phyloP scores from a whole-genome alignment of 2,888 invertebrate species.

The Steinernema hermaphroditum region DNA sequence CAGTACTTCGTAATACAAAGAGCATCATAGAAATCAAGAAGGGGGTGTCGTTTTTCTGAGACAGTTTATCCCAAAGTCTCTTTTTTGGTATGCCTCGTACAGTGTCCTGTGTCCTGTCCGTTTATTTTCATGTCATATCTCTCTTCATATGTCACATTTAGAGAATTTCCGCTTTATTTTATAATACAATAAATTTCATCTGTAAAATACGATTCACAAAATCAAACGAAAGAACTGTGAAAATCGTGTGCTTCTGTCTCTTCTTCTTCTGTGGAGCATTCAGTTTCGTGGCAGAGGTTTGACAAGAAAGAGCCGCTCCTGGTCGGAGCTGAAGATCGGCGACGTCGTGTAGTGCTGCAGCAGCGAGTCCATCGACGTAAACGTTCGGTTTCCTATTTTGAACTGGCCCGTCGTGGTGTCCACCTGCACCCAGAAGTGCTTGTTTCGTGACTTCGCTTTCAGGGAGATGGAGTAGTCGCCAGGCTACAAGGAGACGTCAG shows the following conservation, averaged over 20 bases:
- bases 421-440: conserved; percentile 97
- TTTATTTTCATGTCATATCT: too few species aligned
- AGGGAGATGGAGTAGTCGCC: conserved; percentile 97
- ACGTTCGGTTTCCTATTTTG: conserved; percentile 91
- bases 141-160: too few species aligned
- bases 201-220: conserved; percentile 19
- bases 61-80: too few species aligned
- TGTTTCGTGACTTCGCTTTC: conserved; percentile 95
- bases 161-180: too few species aligned
- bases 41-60: too few species aligned
- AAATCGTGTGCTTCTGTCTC: neutral
- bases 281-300: conserved; percentile 75
- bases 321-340: conserved; percentile 96
- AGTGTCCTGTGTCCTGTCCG: too few species aligned
- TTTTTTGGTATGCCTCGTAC: too few species aligned
- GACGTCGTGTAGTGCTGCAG: conserved; percentile 91
- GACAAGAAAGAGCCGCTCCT: conserved; percentile 93
- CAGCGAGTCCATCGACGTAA: conserved; percentile 89
- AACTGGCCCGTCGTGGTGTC: conserved; percentile 81
- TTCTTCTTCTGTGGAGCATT: conserved; percentile 1
- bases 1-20: too few species aligned
- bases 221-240: conserved; percentile 16
- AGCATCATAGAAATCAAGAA: too few species aligned
- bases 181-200: conserved; percentile 23
- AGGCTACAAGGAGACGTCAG: conserved; percentile 73